Evolutionary conservation across 2,797 vertebrate genomes (phyloP), one percentile per base, ranked within the genome.

Genomic region (Gorsachius magnificus): DNA sequence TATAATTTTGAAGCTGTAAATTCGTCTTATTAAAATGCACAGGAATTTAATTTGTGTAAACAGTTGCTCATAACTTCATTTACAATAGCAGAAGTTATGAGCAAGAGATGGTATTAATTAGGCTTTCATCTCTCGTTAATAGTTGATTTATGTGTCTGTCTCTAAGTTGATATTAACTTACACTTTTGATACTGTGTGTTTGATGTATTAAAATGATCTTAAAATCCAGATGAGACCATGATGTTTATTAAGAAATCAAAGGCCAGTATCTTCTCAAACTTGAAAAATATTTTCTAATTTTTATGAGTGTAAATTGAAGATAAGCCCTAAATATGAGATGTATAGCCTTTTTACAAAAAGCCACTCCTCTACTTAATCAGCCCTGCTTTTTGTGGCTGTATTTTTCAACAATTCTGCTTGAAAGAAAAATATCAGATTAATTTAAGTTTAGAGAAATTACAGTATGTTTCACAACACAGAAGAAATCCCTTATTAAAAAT

Each of bases 361-460:
- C 6, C 28, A 33, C 2, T 25, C n/a, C 31, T 63, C 13, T 10
- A 10, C 46, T 66, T 82, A 94, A 80, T 83, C 53, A 11, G n/a
- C 93, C 10, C 21, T 92, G 31, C 20, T 69, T 33, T 78, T 65
- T 65, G 10, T 89, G 65, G 31, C 33, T 35, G 15, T 76, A 64
- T 70, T 94, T 95, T 83, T 64, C 48, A 93, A 86, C 77, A 95
- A 66, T 95, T 97, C 70, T 85, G 13, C 33, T 81, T 89, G 22
- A 89, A 35, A 90, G 72, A 83, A 95, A 93, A 94, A 33, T 11
- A 82, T 33, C 21, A 36, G 16, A 35, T 46, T 75, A 65, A 92
- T 94, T 92, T 94, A 93, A 90, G 96, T 48, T 95, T 71, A 53
- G 29, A 17, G 17, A 96, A 87, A 93, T 94, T 92, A 74, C 43